phyloP scores from a whole-genome alignment of 2,113 vertebrate genomes.

The Isichthys henryi region DNA sequence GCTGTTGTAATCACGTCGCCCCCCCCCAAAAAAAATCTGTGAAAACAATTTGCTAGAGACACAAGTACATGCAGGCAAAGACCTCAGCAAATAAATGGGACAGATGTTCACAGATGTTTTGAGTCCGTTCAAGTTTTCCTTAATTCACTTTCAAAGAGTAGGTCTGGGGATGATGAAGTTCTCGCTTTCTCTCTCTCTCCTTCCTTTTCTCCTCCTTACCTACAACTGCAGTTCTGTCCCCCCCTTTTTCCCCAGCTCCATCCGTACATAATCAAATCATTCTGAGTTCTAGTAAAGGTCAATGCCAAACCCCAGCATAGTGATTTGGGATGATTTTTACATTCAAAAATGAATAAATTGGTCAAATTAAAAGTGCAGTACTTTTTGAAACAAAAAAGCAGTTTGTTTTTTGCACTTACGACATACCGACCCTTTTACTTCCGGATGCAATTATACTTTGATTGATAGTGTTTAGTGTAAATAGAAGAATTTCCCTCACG shows the following conservation, averaged over 20 bases:
- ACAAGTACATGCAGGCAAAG: conserved; percentile 12
- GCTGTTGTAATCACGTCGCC: neutral
- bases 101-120: conserved; percentile 42
- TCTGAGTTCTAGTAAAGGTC: conserved; percentile 14
- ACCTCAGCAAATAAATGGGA: conserved; percentile 29
- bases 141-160: conserved; percentile 19
- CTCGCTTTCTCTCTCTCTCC: conserved; percentile 6
- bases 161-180: conserved; percentile 25
- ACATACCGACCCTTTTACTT: conserved; percentile 29
- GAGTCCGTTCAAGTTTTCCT: conserved; percentile 26
- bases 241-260: neutral
- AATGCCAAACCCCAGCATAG: conserved; percentile 18
- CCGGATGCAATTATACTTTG: conserved; percentile 22
- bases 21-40: conserved; percentile 7
- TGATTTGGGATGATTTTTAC: conserved; percentile 22
- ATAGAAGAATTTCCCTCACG: conserved; percentile 16
- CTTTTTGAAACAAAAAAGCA: conserved; percentile 1
- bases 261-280: neutral
- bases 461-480: conserved; percentile 21
- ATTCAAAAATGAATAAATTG: conserved; percentile 22
- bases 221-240: neutral
- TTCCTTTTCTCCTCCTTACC: neutral
- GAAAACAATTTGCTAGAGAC: conserved; percentile 22
- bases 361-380: conserved; percentile 27
- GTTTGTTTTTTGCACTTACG: conserved; percentile 28